phyloP scores from a whole-genome alignment of 2,888 invertebrate species.

The Malthinus flaveolus region DNA sequence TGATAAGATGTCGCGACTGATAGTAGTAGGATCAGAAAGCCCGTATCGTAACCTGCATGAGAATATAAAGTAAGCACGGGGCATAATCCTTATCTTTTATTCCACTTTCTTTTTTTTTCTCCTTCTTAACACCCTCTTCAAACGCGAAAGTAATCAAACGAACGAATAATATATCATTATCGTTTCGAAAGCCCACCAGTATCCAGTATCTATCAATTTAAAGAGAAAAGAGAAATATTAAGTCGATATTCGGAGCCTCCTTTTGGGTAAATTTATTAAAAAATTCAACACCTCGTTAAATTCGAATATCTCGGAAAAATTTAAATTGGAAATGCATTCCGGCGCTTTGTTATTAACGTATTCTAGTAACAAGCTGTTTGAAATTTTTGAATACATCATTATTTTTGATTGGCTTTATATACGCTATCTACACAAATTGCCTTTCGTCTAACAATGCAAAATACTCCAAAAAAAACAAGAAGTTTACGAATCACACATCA shows the following conservation, averaged over 20 bases:
- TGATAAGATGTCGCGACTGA: constrained; percentile 41
- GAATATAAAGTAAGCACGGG: constrained; percentile 28
- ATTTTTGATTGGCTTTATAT: constrained; percentile 33
- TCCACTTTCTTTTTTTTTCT: not conserved
- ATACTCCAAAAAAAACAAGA: constrained; percentile 17
- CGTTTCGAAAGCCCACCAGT: constrained; percentile 19
- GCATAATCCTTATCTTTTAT: not conserved
- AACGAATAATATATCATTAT: constrained; percentile 33
- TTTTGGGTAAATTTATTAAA: constrained; percentile 29
- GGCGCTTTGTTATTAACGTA: constrained; percentile 31
- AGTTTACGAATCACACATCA: not conserved
- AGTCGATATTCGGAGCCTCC: constrained; percentile 25
- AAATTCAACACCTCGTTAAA: constrained; percentile 36
- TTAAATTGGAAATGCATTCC: constrained; percentile 34
- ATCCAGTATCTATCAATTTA: constrained; percentile 18
- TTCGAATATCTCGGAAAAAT: constrained; percentile 31
- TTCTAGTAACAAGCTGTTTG: constrained; percentile 32
- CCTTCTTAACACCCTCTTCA: constrained; percentile 11
- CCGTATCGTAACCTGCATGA: constrained; percentile 38
- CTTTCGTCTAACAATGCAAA: constrained; percentile 29
- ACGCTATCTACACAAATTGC: constrained; percentile 31
- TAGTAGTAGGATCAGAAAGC: constrained; percentile 33
- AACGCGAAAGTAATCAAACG: constrained; percentile 31
- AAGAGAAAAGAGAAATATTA: constrained; percentile 6
- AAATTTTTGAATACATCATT: constrained; percentile 34